These are phyloP conservation scores for Ypsolopha scabrella DNA, from an alignment of 2,888 invertebrate genomes.

Conservation along the genomic window DNA sequence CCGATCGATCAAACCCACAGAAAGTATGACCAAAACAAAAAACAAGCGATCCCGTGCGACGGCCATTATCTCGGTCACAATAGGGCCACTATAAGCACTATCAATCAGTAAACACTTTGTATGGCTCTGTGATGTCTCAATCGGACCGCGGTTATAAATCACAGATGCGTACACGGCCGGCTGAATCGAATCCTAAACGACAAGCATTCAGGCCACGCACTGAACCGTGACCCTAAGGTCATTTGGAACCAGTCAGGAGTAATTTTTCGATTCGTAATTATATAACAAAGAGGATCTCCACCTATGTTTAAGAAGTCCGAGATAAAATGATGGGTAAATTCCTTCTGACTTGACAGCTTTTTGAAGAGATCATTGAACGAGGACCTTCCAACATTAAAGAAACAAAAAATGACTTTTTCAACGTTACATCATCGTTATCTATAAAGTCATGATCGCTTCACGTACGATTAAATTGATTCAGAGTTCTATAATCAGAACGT, in stretches of 20 bases:
- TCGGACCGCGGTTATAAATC: constrained; percentile 6
- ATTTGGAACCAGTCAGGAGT: background rate
- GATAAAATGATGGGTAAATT: background rate
- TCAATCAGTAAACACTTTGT: constrained; percentile 2
- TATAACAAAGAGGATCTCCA: background rate
- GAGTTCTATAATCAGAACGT: background rate
- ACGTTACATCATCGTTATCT: too few species aligned
- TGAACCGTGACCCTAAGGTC: constrained; percentile 29
- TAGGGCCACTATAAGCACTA: constrained; percentile 11
- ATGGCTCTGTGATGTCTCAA: constrained; percentile 7
- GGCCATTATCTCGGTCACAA: constrained; percentile 1
- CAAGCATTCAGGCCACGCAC: constrained; percentile 20
- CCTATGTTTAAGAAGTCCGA: background rate
- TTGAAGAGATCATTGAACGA: too few species aligned
- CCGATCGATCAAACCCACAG: background rate
- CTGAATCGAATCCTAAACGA: constrained; percentile 4
- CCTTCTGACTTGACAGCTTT: too few species aligned
- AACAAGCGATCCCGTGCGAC: background rate
- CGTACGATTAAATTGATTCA: background rate
- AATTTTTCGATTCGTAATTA: constrained; percentile 1
- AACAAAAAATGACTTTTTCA: too few species aligned
- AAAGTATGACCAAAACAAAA: background rate
- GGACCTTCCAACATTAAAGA: too few species aligned
- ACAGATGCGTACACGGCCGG: constrained; percentile 1
- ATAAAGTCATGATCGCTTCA: background rate